Conservation (phyloP, 1,140 invertebrate genomes). For the Rhopalosiphum maidis region DNA sequence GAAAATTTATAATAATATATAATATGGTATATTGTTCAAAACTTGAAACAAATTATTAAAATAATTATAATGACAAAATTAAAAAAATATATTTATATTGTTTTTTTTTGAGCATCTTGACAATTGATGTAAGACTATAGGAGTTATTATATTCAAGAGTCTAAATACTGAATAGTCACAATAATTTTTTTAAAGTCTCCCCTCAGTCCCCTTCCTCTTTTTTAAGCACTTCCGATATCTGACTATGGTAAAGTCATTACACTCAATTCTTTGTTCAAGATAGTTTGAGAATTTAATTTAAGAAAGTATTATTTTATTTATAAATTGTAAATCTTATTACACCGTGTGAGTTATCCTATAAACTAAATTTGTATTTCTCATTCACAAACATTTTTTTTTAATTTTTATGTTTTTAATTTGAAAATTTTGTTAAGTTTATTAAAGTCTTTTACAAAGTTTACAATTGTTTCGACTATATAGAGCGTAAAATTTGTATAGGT, state of each 20-base stretch:
- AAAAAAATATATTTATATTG: neutral
- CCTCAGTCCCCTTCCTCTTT: too few relatives aligned
- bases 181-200: neutral
- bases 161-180: neutral
- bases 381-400: neutral
- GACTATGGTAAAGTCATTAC: neutral
- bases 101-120: neutral
- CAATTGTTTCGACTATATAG: neutral
- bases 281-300: neutral
- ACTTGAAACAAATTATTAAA: neutral
- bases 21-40: neutral
- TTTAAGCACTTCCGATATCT: neutral
- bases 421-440: neutral
- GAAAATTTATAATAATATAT: neutral
- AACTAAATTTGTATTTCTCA: neutral
- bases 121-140: neutral
- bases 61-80: neutral
- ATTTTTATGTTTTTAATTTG: neutral
- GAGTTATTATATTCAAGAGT: neutral
- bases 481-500: slow-evolving; percentile 6
- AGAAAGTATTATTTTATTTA: slow-evolving; percentile 13
- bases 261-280: neutral
- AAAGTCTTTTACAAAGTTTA: neutral
- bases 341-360: neutral
- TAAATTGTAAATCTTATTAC: neutral